Conservation (phyloP, 1,140 invertebrate genomes). For the Trachymyrmex septentrionalis region DNA sequence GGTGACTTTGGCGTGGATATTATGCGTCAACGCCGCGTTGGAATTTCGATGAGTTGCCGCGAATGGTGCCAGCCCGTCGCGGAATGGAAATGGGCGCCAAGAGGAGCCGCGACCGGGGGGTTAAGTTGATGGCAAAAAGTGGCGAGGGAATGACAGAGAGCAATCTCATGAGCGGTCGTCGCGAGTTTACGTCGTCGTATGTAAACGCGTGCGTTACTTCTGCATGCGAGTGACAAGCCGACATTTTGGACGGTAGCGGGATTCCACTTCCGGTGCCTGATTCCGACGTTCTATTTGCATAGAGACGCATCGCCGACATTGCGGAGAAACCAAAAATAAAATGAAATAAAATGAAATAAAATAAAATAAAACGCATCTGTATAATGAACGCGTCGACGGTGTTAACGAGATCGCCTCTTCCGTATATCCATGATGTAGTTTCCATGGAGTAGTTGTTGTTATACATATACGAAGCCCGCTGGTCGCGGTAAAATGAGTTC, state of each 20-base stretch:
- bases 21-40: constrained; percentile 36
- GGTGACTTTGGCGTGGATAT: background rate
- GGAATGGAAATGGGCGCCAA: constrained; percentile 32
- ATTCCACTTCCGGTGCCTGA: constrained; percentile 71
- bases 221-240: constrained; percentile 70
- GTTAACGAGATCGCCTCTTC: constrained; percentile 29
- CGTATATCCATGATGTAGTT: constrained; percentile 17
- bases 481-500: constrained; percentile 20
- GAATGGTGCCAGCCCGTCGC: constrained; percentile 44
- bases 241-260: constrained; percentile 65
- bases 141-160: constrained; percentile 4
- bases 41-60: constrained; percentile 61
- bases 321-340: constrained; percentile 30
- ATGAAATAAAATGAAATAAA: constrained; percentile 5
- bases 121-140: constrained; percentile 23
- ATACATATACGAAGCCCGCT: background rate
- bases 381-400: constrained; percentile 63
- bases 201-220: constrained; percentile 43
- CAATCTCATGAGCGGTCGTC: constrained; percentile 19
- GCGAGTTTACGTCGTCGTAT: constrained; percentile 47
- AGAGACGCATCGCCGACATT: constrained; percentile 47
- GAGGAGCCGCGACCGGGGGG: background rate
- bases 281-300: constrained; percentile 74
- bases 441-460: constrained; percentile 19
- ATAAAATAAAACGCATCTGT: background rate